Conservation (phyloP, 2,797 vertebrate species). For the Erpetoichthys calabaricus region DNA sequence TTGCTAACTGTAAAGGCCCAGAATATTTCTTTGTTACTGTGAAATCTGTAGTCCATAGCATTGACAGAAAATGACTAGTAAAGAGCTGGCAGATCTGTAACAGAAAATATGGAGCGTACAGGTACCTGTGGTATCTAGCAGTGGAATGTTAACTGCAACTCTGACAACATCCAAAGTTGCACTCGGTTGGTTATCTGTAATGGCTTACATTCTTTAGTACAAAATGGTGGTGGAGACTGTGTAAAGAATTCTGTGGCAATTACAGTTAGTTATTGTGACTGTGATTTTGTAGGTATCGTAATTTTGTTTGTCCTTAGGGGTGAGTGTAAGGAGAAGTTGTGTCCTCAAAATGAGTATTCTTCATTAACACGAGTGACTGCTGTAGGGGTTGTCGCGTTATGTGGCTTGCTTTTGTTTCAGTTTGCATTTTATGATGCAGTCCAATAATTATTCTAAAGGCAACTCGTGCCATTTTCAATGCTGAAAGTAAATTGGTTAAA, state of each 20-base stretch:
- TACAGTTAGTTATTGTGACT: constrained; percentile 57
- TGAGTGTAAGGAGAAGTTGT: constrained; percentile 28
- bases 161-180: background rate
- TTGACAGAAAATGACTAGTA: background rate
- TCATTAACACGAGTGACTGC: constrained; percentile 39
- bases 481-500: constrained; percentile 28
- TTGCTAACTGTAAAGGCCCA: constrained; percentile 47
- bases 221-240: constrained; percentile 44
- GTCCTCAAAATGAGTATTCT: constrained; percentile 22
- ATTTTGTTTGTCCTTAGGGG: constrained; percentile 44
- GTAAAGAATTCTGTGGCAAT: constrained; percentile 53
- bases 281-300: constrained; percentile 42
- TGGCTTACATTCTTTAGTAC: constrained; percentile 25
- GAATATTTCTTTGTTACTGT: constrained; percentile 29
- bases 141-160: too few species aligned
- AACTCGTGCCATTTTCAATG: constrained; percentile 31
- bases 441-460: background rate
- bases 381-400: constrained; percentile 46
- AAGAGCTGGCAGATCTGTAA: too few species aligned
- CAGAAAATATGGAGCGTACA: too few species aligned
- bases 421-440: too few species aligned
- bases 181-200: background rate
- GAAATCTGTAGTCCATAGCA: background rate
- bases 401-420: constrained; percentile 42
- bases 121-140: too few species aligned